These are phyloP conservation scores for Nothoprocta perdicaria DNA, from an alignment of 2,113 vertebrate genomes.

Conservation along the genomic window DNA sequence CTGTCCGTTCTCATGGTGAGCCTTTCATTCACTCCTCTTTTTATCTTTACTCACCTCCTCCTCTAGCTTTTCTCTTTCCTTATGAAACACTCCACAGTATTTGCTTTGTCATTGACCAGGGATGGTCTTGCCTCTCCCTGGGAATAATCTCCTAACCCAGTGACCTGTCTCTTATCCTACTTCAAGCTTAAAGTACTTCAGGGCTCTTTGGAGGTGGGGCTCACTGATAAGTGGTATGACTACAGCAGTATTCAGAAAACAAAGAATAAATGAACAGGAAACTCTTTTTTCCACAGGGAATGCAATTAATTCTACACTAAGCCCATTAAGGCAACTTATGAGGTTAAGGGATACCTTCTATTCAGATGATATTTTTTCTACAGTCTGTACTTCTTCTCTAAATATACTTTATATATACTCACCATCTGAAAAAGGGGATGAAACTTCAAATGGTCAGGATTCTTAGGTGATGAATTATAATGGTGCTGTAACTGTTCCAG, in stretches of 20 bases:
- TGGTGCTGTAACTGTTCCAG: neutral
- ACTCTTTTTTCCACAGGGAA: neutral
- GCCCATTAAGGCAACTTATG: slow-evolving; percentile 49
- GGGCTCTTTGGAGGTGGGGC: neutral
- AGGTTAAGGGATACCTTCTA: slow-evolving; percentile 57
- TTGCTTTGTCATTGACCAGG: neutral
- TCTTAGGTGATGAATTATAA: neutral
- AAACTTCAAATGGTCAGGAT: neutral
- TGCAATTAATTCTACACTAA: neutral
- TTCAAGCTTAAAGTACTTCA: neutral
- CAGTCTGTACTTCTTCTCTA: neutral
- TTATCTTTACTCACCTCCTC: neutral
- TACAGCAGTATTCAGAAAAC: neutral
- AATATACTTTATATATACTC: neutral
- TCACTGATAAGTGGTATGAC: neutral
- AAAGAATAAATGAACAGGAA: slow-evolving; percentile 25
- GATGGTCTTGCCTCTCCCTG: neutral
- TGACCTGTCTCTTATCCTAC: slow-evolving; percentile 16
- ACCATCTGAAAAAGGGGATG: slow-evolving; percentile 19
- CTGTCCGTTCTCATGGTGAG: neutral
- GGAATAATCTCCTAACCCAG: neutral
- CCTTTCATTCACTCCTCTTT: neutral
- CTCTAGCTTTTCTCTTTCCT: neutral
- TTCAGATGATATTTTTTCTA: neutral
- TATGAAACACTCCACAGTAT: neutral